phyloP scores from a whole-genome alignment of 2,888 invertebrate genomes.

The Phlogophora meticulosa region DNA sequence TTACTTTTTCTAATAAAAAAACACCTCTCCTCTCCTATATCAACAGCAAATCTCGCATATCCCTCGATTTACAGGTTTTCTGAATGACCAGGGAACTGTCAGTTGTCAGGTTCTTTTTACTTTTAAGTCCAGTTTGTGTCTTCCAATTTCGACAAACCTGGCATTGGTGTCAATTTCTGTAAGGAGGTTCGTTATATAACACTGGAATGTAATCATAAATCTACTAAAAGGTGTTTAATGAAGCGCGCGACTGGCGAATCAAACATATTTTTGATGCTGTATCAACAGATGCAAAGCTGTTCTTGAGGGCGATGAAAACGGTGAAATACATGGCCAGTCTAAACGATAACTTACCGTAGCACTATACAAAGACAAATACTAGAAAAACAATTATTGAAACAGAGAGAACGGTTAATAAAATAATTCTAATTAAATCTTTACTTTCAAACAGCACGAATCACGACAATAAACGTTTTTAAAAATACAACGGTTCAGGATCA shows the following conservation, averaged over 20 bases:
- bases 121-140: constrained; percentile 55
- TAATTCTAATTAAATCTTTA: constrained; percentile 13
- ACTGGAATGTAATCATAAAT: background rate
- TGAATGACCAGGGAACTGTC: constrained; percentile 68
- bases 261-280: background rate
- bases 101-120: constrained; percentile 68
- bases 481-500: constrained; percentile 57
- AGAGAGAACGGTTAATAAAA: constrained; percentile 3
- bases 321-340: background rate
- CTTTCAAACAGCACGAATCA: constrained; percentile 24
- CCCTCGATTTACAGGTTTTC: constrained; percentile 59
- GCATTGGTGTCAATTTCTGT: constrained; percentile 62
- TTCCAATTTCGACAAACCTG: constrained; percentile 50
- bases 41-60: constrained; percentile 62
- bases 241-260: background rate
- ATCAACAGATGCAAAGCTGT: constrained; percentile 5
- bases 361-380: constrained; percentile 27
- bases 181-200: constrained; percentile 59
- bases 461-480: constrained; percentile 50
- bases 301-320: background rate
- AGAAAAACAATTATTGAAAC: constrained; percentile 1
- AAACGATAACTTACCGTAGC: constrained; percentile 34
- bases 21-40: constrained; percentile 55
- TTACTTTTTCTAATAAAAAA: constrained; percentile 37
- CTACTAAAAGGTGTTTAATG: background rate